A percentile compares a stretch with the other conserved stretches of the same genome.
Conservation (phyloP, 30 jellyfish, hydroid and myxozoan species). For the Morbakka virulenta region DNA sequence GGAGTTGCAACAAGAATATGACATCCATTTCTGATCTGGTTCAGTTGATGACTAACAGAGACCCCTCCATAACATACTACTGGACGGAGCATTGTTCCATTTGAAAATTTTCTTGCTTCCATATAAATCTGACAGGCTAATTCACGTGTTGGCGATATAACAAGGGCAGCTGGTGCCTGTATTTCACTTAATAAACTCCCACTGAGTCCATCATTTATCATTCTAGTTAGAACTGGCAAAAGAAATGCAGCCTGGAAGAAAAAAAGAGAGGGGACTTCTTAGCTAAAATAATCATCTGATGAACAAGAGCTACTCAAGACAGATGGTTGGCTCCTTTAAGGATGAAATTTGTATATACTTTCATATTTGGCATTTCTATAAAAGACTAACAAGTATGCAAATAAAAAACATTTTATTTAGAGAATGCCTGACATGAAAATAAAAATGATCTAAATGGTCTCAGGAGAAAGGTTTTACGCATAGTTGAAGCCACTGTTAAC, state of each 20-base stretch:
- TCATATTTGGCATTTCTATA: too few relatives aligned
- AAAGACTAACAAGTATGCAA: too few relatives aligned
- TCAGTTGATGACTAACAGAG: conserved; percentile 75
- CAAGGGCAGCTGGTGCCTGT: conserved; percentile 73
- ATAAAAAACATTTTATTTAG: too few relatives aligned
- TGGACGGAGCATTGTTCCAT: conserved; percentile 61
- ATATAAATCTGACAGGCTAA: conserved; percentile 73
- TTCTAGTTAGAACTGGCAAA: conserved; percentile 61
- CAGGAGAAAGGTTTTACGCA: too few relatives aligned
- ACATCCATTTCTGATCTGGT: conserved; percentile 66
- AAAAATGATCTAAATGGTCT: too few relatives aligned
- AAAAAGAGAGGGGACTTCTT: too few relatives aligned
- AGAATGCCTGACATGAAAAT: too few relatives aligned
- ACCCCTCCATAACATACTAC: conserved; percentile 95
- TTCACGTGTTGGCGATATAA: conserved; percentile 90
- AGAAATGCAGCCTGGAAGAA: conserved; percentile 82
- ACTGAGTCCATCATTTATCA: conserved; percentile 29
- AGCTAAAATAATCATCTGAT: not conserved
- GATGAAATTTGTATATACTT: too few relatives aligned
- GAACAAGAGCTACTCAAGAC: too few relatives aligned
- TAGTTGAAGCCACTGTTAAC: too few relatives aligned
- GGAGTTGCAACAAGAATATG: conserved; percentile 95
- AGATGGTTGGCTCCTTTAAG: too few relatives aligned
- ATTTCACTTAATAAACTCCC: conserved; percentile 52
- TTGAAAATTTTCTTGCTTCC: conserved; percentile 87